A percentile compares a stretch with the other conserved stretches of the same genome.
Evolutionary conservation across 2,113 vertebrate species (phyloP).

Genomic region (Dasypus novemcinctus): DNA sequence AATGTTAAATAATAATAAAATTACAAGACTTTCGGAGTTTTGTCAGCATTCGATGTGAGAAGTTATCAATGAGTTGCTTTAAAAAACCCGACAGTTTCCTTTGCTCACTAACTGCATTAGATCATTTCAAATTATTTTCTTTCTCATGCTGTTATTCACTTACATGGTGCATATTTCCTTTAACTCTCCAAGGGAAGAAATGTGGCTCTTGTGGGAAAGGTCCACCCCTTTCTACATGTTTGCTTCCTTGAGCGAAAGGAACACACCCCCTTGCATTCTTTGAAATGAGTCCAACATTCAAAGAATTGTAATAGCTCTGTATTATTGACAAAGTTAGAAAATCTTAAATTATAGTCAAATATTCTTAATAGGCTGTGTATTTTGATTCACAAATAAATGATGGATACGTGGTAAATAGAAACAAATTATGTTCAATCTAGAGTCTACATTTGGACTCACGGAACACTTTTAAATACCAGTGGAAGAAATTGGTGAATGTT

Average conservation of each 20-base stretch:
- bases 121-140: constrained; percentile 56
- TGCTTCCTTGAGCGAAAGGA: constrained; percentile 70
- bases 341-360: background rate
- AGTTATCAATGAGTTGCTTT: background rate
- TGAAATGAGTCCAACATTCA: constrained; percentile 73
- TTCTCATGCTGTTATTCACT: constrained; percentile 66
- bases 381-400: constrained; percentile 54
- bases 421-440: background rate
- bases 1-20: constrained; percentile 14
- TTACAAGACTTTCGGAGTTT: constrained; percentile 34
- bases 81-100: background rate
- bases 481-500: background rate
- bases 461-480: background rate
- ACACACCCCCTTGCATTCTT: constrained; percentile 75
- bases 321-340: constrained; percentile 23
- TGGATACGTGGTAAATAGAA: background rate
- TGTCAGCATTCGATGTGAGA: background rate
- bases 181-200: constrained; percentile 75
- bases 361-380: constrained; percentile 21
- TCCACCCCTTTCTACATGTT: constrained; percentile 71
- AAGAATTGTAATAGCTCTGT: constrained; percentile 63
- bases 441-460: background rate
- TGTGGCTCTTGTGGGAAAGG: constrained; percentile 77
- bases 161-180: constrained; percentile 69
- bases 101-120: constrained; percentile 44